Base-by-base conservation (phyloP, 2,888 invertebrate species). In the Microctonus aethiopoides region DNA sequence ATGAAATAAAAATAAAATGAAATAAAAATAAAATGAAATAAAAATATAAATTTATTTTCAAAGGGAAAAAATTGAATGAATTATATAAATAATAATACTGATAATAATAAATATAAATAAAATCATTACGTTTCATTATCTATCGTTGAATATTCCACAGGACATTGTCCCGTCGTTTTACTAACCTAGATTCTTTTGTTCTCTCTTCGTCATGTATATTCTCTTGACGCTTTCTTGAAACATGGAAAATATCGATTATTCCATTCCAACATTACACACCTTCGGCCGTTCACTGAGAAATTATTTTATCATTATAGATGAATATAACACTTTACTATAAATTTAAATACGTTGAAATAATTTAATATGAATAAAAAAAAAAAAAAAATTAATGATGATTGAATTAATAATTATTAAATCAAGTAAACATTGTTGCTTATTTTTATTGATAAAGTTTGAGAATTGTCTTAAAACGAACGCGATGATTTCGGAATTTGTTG, bases 181-280 rank as follows among this genome's bases (percentile, higher is more conserved):
- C 57, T 57, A 57, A 57, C 57, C 57, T 57, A 57, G 32, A 57
- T 57, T 57, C 57, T 20, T 32, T 57, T 29, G 57, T 57, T 57
- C 57, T 34, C 57, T 6, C 34, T 57, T 16, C 57, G 16, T 26
- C 20, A 34, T 56, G 26, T 32, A 57, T 57, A n/a, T n/a, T 32
- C 34, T n/a, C 57, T 32, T 10, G 57, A 57, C 16, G 34, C 20
- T 57, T 57, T 57, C 57, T 57, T 57, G 57, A 20, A 57, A 57
- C 57, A n/a, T 16, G 16, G 32, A 57, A 34, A n/a, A n/a, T 57
- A 57, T 57, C 57, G 57, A 57, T 57, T 57, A 7, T 57, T 16
- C 5, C 16, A n/a, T n/a, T 20, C 16, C 9, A 46, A 7, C 16
- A 46, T 9, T 6, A 16, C 9, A 46, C 46, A 16, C 46, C 46